Base-by-base conservation (phyloP, 2,888 invertebrate genomes). In the Archips xylosteana region DNA sequence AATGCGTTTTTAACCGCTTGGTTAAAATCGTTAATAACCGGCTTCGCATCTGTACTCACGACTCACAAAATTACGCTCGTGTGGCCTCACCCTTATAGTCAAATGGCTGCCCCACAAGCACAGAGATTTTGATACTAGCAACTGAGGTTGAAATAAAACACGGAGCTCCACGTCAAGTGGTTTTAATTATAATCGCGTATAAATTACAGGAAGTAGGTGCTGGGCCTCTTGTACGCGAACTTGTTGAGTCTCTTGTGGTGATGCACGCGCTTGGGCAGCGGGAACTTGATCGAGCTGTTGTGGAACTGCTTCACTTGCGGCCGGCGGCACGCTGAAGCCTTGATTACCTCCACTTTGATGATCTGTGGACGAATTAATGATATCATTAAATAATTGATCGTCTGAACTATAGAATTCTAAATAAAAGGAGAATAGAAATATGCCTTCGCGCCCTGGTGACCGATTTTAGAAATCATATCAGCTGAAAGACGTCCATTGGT, bases 261-360 rank as follows among this genome's bases (percentile, higher is more conserved):
- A 87, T 97, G 96, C 80, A 98, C 97, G 82, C 98, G 96, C 92
- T 98, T 98, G 75, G 99, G 98, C 95, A 99, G 95, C 80, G 99
- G 99, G 97, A 99, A 99, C 90, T 96, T 96, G 93, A 99, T 99
- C 89, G 96, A 97, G 77, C 98, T 97, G 95, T 99, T 98, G 94
- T 99, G 99, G 97, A 99, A 99, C 94, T 99, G 99, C 95, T 99
- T 99, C 76, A 99, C 97, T 87, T 98, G 97, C 39, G 98, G 97
- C 85, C 99, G 96, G 84, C 99, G 96, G 87, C 99, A 99, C 82
- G 98, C 98, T 34, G 95, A 94, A 34, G 99, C 98, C 85, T 97
- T 96, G 75, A 99, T 97, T 75, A 97, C 96, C 91, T 99, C 98
- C 79, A 99, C 99, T 95, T 98, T 98, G 90, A 99, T 99, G 85